A percentile compares a stretch with the other conserved stretches of the same genome.
Conservation (phyloP, 2,113 vertebrate species). For the Poeciliopsis occidentalis region DNA sequence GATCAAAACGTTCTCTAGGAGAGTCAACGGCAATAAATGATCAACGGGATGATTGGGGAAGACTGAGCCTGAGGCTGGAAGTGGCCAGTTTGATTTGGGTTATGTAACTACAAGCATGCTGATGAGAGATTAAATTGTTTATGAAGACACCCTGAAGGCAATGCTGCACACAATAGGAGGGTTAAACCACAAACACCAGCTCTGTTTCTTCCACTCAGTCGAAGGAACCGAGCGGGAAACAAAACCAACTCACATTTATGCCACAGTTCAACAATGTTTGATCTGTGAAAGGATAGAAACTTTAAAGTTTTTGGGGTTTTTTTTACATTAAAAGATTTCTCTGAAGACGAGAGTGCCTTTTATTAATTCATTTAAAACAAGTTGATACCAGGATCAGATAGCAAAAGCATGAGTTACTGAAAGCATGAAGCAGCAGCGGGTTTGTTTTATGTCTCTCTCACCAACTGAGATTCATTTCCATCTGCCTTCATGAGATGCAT, state of each 20-base stretch:
- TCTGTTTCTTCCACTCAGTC: background rate
- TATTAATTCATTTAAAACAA: background rate
- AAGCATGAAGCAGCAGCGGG: background rate
- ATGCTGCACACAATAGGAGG: slow-evolving; percentile 1
- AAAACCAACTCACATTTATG: background rate
- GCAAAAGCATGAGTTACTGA: background rate
- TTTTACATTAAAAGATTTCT: background rate
- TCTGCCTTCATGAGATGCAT: background rate
- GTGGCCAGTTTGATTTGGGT: slow-evolving; percentile 2
- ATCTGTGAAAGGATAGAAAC: background rate
- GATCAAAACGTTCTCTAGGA: background rate
- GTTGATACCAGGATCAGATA: background rate
- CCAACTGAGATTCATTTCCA: background rate
- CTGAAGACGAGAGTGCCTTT: background rate
- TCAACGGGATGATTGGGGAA: background rate
- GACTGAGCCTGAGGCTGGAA: slow-evolving; percentile 35
- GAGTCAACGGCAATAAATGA: background rate
- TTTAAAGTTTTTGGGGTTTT: too few species aligned
- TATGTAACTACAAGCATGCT: slow-evolving; percentile 38
- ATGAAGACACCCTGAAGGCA: slow-evolving; percentile 40
- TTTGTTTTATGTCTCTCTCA: background rate
- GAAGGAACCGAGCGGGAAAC: background rate
- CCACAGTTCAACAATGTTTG: background rate
- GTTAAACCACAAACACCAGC: background rate
- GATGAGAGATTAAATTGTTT: slow-evolving; percentile 40